Base-by-base conservation (phyloP, 2,888 invertebrate genomes). In the Coelopa pilipes region DNA sequence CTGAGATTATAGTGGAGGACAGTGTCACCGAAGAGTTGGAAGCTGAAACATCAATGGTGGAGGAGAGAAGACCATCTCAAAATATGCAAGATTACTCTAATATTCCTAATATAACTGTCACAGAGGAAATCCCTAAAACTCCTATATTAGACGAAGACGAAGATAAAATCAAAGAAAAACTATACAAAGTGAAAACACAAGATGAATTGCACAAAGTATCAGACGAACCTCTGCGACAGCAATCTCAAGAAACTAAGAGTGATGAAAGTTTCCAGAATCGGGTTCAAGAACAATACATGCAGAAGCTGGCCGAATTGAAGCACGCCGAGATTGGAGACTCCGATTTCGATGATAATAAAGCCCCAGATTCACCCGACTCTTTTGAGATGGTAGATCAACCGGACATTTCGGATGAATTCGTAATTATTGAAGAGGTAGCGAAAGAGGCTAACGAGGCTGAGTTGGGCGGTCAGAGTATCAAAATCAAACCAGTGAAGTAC, bases 311-410 rank as follows among this genome's bases (percentile, higher is more conserved):
- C 19, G 90, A 91, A 19, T 90, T 92, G 1, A 91, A 93, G 81
- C 82, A 82, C 5, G 81, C 84, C 0, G 84, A 85, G 70, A 80
- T 82, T 3, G 82, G 85, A 2, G 91, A 90, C 7, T 84, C 89
- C 53, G 89, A 89, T 21, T 89, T 88, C 78, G 89, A 89, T 49
- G 89, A 89, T 76, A 82, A 86, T 68, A 90, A 90, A 77, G 90
- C 90, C 79, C 90, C 90, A 77, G 93, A 94, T 79, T 95, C 95
- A 0, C 94, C 94, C 0, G 95, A 95, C 84, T 95, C 95, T 34
- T 96, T 96, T 85, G 96, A 96, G 89, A 91, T 96, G 89, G 89
- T 96, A 0, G 95, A 96, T 80, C 95, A 94, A 83, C 95, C 95
- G 0, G 94, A 94, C 82, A 91, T 95, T 79, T 93, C 94, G 79